Evolutionary conservation across 2,113 vertebrate genomes (phyloP), one percentile per base, ranked within the genome.

Genomic region (Hydrolagus affinis): DNA sequence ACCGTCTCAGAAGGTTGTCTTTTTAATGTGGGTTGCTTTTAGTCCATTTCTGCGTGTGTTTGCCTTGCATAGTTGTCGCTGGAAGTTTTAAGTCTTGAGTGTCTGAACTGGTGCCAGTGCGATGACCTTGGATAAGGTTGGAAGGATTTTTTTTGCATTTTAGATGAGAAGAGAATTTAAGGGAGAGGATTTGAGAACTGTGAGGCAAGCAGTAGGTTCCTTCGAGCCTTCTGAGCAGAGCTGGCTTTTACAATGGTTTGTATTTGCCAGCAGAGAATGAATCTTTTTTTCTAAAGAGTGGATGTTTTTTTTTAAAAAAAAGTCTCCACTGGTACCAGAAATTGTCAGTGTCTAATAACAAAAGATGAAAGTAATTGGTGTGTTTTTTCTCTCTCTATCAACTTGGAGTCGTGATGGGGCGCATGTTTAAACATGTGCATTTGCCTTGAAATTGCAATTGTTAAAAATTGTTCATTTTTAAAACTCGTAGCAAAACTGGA

Each of bases 221-320:
- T 86, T 91, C 88, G 89, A 87, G 93, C 91, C 89, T 91, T 92
- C 90, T 93, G 93, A 92, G 93, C 92, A 91, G 92, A 90, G 86
- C 88, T 90, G 95, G 95, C 96, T 96, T 94, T 99, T 99, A 99
- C 97, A 98, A 98, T 99, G 94, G 97, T 88, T 98, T 99, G 98
- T 99, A 99, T 99, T 92, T 93, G 98, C 94, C 93, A 87, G 87
- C 90, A 92, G 87, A 88, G 90, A 89, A 8, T 44, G 44, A 44
- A 44, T 44, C 44, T 44, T 44, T 15, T 8, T 80, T 80, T 17
- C 72, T 56, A 74, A 30, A 80, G 21, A 62, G 25, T 11, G 60
- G 62, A 83, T 23, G 59, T 83, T 64, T 66, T 83, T 60, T 62
- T 80, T 68, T 15, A 15, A 80, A 83, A 77, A 28, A 32, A 21